Base-by-base conservation (phyloP, 92 coral and sea anemone genomes). In the Meandrina meandrites region DNA sequence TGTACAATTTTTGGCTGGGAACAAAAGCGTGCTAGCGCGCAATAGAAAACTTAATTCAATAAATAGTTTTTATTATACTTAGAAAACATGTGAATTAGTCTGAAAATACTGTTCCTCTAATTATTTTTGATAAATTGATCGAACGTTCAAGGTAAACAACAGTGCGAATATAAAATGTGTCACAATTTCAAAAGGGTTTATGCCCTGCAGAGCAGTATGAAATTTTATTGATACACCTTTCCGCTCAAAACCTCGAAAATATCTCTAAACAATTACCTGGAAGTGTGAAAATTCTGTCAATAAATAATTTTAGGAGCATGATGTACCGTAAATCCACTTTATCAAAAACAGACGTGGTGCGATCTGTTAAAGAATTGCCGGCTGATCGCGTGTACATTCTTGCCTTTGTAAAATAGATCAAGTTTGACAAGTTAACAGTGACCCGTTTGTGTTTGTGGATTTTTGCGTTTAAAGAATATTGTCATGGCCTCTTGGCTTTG, bases 81-180 rank as follows among this genome's bases (percentile, higher is more conserved):
- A n/a, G 36, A 47, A 84, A 76, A 50, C 81, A 73, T 75, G 66
- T 85, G 88, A 77, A 78, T 77, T 56, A 17, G 10, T 2, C 24
- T 47, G 64, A 22, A n/a, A n/a, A 21, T 51, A 31, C 51, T 31
- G 45, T 67, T 67, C n/a, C 42, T 83, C 45, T 40, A 54, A 62
- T 42, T 57, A 47, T 76, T 37, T n/a, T 53, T 31, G 45, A 32
- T 19, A 77, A 76, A 31, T 32, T 22, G 1, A 70, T 32, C 67
- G 19, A 34, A 32, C 48, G 31, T 27, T 45, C 8, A 22, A 7
- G 32, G 34, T 1, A 24, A 73, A 35, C 51, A 68, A 68, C 35
- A n/a, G 0, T 31, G 2, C 19, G 28, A 9, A 12, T 40, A 18
- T 5, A 21, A 40, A 73, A 37, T 34, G 35, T 34, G 28, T 18